A percentile compares a stretch with the other conserved stretches of the same genome.
phyloP scores from a whole-genome alignment of 2,888 invertebrate species.

The Erebia palarica region DNA sequence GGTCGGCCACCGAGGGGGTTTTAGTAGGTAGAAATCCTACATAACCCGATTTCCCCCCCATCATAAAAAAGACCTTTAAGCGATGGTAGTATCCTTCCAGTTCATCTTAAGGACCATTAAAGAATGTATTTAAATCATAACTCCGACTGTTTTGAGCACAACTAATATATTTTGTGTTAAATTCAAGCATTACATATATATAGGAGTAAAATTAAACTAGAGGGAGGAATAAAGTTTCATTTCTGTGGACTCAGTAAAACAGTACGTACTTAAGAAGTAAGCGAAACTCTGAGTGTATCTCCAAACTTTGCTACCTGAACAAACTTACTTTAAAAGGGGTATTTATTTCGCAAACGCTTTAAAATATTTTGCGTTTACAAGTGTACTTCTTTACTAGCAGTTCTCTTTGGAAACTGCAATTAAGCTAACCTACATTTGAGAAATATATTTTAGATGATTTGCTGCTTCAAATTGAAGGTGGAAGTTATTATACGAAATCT shows the following conservation, averaged over 20 bases:
- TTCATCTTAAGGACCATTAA: too few relatives aligned
- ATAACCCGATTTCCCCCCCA: too few relatives aligned
- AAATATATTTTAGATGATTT: conserved; percentile 3
- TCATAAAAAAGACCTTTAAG: too few relatives aligned
- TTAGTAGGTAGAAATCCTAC: too few relatives aligned
- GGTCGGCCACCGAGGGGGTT: too few relatives aligned
- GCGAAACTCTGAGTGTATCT: conserved; percentile 29
- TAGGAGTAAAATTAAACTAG: conserved; percentile 9
- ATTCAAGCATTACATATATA: conserved; percentile 2
- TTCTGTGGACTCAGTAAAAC: conserved; percentile 35
- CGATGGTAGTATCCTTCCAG: too few relatives aligned
- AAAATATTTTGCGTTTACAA: conserved; percentile 24
- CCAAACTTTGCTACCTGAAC: conserved; percentile 35
- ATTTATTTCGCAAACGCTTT: conserved; percentile 29
- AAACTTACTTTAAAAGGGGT: conserved; percentile 32
- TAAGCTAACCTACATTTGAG: conserved; percentile 8
- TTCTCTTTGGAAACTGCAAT: background rate
- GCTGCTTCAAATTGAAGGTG: background rate
- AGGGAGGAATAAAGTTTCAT: conserved; percentile 25
- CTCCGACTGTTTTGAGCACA: too few relatives aligned
- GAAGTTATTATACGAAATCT: too few relatives aligned
- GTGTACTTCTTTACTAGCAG: conserved; percentile 9
- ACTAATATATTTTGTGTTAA: background rate
- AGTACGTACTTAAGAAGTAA: conserved; percentile 32
- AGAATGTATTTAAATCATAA: too few relatives aligned